Base-by-base conservation (phyloP, 2,888 invertebrate species). In the Odontocerum albicorne region DNA sequence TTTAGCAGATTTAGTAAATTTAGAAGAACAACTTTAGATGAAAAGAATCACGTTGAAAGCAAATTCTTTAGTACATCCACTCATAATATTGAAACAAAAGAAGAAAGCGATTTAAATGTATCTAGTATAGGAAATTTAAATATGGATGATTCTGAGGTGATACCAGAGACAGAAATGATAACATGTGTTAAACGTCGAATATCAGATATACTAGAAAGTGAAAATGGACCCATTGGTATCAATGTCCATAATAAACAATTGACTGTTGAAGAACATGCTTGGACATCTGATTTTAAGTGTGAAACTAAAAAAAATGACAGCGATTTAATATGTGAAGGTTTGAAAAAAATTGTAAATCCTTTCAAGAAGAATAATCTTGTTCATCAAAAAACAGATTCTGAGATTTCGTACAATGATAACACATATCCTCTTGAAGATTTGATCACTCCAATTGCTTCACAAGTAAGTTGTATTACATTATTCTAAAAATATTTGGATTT, bases 41-140 rank as follows among this genome's bases (percentile, higher is more conserved):
- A 71, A 49, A 66, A 69, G 45, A 70, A 73, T 64, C 67, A 80
- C n/a, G 77, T 84, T 2, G 79, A 81, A 63, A 85, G 85, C 63
- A 78, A 81, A 50, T 85, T 82, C 66, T 85, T 85, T 63, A 67
- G 66, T 53, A 53, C 66, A 1, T 67, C 67, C 32, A 42, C 36
- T 19, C 51, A 53, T 20, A 38, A 38, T 46, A 57, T 66, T 39
- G 55, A 62, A 49, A 66, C 62, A 35, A 59, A 56, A 55, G 58
- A 58, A 4, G 61, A 52, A 15, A 60, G 53, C 15, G 62, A 36
- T 13, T 55, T 51, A 38, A 60, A 31, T 59, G 58, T 49, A 13
- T 54, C 57, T 10, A 53, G 53, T 3, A 49, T 57, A 27, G 49
- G 53, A 1, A 33, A 27, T 3, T 49, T 57, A 19, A 35, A 43